Base-by-base conservation (phyloP, 2,888 invertebrate species). In the Stegophylla sp. region DNA sequence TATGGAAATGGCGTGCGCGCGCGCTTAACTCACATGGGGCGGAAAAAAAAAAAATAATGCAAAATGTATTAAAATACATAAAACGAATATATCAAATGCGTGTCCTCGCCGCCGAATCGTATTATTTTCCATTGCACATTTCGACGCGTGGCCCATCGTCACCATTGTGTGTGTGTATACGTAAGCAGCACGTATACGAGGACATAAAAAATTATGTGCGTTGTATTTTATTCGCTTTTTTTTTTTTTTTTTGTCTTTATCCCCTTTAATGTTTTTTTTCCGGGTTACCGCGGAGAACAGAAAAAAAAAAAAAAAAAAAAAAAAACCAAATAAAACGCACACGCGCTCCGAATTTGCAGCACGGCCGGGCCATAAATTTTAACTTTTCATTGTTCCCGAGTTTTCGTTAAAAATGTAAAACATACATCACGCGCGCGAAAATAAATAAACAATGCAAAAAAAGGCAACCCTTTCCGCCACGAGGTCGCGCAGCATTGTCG, bases 331-430 rank as follows among this genome's bases (percentile, higher is more conserved):
- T n/a, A n/a, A n/a, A 34, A 34, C 53, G 66, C 34, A 48, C 71
- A 20, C 71, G 51, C 69, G 79, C 75, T 53, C 75, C 75, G 71
- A 71, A 71, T 71, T 71, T 69, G 71, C 79, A 51, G 71, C 79
- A 51, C 79, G 79, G 61, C 69, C 61, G 17, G 61, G 77, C 71
- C 69, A 79, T 79, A 79, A 79, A 79, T 79, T 79, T 79, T 51
- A 71, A 61, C 79, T 61, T 71, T 63, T 75, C 64, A 71, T 79
- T 71, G 69, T 79, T 12, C 61, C 53, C 61, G 79, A 23, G 79
- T 71, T 79, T 79, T 79, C 79, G 79, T 79, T 79, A 79, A 79
- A 79, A 79, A 79, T 79, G 79, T 79, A 79, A 79, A 79, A 79
- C 79, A 79, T 79, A 79, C 79, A 79, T 79, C 79, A 79, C 69